Base-by-base conservation (phyloP, 1,140 invertebrate genomes). In the Drosophila azteca region DNA sequence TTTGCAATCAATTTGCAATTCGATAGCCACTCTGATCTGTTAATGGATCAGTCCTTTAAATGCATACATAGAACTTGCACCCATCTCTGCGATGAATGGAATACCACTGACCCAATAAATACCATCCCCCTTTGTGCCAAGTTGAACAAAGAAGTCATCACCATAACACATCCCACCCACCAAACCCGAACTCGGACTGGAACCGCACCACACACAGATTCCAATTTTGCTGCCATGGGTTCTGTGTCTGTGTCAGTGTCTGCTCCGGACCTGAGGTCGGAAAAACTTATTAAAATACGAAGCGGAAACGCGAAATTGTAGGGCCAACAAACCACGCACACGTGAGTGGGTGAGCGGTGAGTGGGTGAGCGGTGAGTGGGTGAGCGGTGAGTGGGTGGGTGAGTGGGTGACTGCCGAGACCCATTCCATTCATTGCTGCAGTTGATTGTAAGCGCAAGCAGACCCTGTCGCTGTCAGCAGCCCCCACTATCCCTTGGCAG, bases 201-300 rank as follows among this genome's bases (percentile, higher is more conserved):
- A 2, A 3, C 9, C 31, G 3, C 35, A 4, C 3, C 3, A 9
- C 35, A 11, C 35, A 4, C 35, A 11, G 9, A 9, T 35, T 24
- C 24, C 8, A n/a, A 26, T 17, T 17, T 45, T 22, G 29, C 57
- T 15, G 6, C 1, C 20, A 15, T 54, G 35, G 35, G 24, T 22
- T 7, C 17, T 67, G 5, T 7, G 41, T 22, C 43, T 31, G 13
- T 31, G 15, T 7, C 17, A 53, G 5, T 7, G 41, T 22, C 43
- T 31, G 13, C 44, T 31, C 13, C 17, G 22, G 35, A 41, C 59
- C 48, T 43, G 48, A 8, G 31, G 35, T 13, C 51, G 51, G 17
- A 29, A 5, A 73, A 60, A 59, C 66, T 70, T 75, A 82, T 85
- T 81, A 65, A 75, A 81, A 81, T 75, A 50, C 57, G 22, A 44